A percentile compares a stretch with the other conserved stretches of the same genome.
phyloP scores from a whole-genome alignment of 2,113 vertebrate species.

The Hippolais icterina region DNA sequence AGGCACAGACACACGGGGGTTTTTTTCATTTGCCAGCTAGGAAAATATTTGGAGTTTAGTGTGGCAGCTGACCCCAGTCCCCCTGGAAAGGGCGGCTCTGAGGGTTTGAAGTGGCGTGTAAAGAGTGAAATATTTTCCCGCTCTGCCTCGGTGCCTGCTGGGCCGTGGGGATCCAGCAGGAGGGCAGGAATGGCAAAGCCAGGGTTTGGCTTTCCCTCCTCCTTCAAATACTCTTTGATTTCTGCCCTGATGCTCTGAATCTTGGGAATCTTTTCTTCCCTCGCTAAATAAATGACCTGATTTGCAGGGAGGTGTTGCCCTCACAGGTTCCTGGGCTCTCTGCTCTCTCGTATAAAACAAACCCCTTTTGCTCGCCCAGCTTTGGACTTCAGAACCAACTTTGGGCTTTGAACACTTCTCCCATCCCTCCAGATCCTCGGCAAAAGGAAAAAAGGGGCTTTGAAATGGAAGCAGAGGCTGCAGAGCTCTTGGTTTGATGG shows the following conservation, averaged over 20 bases:
- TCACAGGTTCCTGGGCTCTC: not conserved
- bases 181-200: not conserved
- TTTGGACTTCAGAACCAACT: not conserved
- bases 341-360: not conserved
- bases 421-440: not conserved
- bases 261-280: not conserved
- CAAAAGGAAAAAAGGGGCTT: not conserved
- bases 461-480: not conserved
- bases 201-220: not conserved
- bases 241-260: not conserved
- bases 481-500: not conserved
- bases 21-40: not conserved
- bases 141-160: rapidly evolving
- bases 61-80: not conserved
- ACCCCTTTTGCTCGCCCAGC: not conserved
- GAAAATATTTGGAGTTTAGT: not conserved
- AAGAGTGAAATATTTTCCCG: not conserved
- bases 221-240: not conserved
- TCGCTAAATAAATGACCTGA: not conserved
- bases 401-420: not conserved
- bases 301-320: not conserved
- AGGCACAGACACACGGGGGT: not conserved
- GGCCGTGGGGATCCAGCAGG: not conserved
- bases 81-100: not conserved
- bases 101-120: not conserved